phyloP scores from a whole-genome alignment of 2,113 vertebrate genomes.

The Pluvianellus socialis region DNA sequence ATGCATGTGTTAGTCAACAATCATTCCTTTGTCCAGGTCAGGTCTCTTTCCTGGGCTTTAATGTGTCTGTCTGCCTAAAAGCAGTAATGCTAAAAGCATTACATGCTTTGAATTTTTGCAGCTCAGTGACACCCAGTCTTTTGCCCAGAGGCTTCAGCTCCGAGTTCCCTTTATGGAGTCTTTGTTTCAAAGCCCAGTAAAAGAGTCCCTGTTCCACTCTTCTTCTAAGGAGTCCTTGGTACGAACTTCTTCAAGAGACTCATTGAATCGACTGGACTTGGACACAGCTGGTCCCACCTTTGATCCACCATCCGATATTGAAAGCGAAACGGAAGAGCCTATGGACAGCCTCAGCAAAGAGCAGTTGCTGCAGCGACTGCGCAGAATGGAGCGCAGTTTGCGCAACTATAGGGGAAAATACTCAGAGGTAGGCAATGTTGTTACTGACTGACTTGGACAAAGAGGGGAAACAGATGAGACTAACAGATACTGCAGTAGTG shows the following conservation, averaged over 20 bases:
- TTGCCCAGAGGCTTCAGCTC: slow-evolving; percentile 90
- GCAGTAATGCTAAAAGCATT: not conserved
- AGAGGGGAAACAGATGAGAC: not conserved
- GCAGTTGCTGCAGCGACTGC: slow-evolving; percentile 83
- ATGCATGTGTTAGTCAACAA: not conserved
- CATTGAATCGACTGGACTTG: slow-evolving; percentile 83
- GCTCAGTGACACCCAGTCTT: slow-evolving; percentile 83
- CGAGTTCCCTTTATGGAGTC: slow-evolving; percentile 92
- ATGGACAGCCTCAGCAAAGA: slow-evolving; percentile 84
- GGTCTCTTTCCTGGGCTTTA: not conserved
- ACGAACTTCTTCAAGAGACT: slow-evolving; percentile 87
- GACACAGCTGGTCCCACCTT: slow-evolving; percentile 71
- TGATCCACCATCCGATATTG: slow-evolving; percentile 90
- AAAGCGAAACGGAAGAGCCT: slow-evolving; percentile 90
- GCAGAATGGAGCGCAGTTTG: slow-evolving; percentile 85
- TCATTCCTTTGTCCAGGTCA: not conserved
- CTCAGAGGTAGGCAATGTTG: slow-evolving; percentile 81
- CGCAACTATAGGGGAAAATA: slow-evolving; percentile 89
- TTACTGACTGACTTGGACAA: not conserved
- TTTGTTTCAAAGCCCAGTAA: slow-evolving; percentile 86
- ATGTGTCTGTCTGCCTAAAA: not conserved
- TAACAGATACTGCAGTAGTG: too few species aligned
- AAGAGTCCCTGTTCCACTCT: slow-evolving; percentile 84
- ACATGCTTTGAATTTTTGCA: slow-evolving; percentile 51
- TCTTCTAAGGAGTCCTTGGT: slow-evolving; percentile 89